phyloP scores from a whole-genome alignment of 2,797 vertebrate species.

The Thunnus albacares region DNA sequence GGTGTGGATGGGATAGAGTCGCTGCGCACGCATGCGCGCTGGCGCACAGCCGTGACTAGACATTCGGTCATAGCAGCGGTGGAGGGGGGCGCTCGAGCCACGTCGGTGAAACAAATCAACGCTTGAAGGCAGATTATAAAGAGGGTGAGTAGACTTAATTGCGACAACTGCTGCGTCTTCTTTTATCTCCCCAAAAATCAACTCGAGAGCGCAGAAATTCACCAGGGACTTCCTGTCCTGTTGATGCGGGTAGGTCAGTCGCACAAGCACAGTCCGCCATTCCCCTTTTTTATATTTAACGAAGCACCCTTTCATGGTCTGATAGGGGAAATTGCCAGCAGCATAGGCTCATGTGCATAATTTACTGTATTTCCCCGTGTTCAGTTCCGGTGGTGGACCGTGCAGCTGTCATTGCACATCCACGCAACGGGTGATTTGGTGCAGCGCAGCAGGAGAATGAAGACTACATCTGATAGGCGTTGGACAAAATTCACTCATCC shows the following conservation, averaged over 20 bases:
- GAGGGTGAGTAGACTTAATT: constrained; percentile 79
- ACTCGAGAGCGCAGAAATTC: constrained; percentile 53
- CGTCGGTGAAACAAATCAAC: constrained; percentile 79
- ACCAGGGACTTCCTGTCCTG: constrained; percentile 59
- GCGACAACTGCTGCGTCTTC: constrained; percentile 61
- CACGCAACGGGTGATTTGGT: constrained; percentile 64
- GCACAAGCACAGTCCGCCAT: constrained; percentile 84
- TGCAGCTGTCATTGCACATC: constrained; percentile 58
- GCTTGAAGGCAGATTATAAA: constrained; percentile 77
- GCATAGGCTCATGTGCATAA: constrained; percentile 53
- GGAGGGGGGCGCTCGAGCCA: constrained; percentile 83
- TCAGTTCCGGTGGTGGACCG: constrained; percentile 44
- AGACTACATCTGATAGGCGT: constrained; percentile 48
- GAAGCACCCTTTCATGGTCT: constrained; percentile 52
- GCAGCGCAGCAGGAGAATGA: constrained; percentile 68
- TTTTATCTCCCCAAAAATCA: constrained; percentile 41
- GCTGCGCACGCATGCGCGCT: constrained; percentile 78
- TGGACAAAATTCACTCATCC: constrained; percentile 38
- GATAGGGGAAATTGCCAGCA: constrained; percentile 31
- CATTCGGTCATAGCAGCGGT: constrained; percentile 82
- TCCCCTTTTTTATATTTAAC: constrained; percentile 72
- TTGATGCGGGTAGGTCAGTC: constrained; percentile 81
- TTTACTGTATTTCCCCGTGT: constrained; percentile 45
- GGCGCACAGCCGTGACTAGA: constrained; percentile 74
- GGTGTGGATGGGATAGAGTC: background rate